Evolutionary conservation across 2,888 invertebrate genomes (phyloP), one percentile per base, ranked within the genome.

Genomic region (Phlogophora meticulosa): DNA sequence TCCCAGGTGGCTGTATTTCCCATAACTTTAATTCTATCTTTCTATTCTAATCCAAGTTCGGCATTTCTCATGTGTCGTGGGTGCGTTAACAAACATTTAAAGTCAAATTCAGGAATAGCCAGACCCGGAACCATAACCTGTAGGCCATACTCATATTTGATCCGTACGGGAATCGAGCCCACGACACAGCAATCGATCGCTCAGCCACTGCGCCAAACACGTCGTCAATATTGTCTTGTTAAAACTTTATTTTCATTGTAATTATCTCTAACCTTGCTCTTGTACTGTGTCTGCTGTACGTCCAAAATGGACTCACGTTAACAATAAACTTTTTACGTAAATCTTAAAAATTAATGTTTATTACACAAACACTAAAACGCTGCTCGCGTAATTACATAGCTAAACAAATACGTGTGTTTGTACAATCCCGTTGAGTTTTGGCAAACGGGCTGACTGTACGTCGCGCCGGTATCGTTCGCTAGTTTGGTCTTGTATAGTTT

Each of bases 361-460:
- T 38, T 49, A 68, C 45, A 76, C 62, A 74, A 72, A 67, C 72
- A 72, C 51, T 76, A 76, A 70, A 74, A 76, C 68, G 63, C 58
- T 70, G 69, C 73, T 75, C 68, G 58, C 55, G 67, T 78, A 72
- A 83, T 80, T 69, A 76, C 63, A 72, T 72, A 73, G 38, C 58
- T 60, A 77, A 81, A 63, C 51, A 81, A 85, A 84, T 78, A 76
- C 58, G 48, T 67, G 68, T 60, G 76, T 83, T 80, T 80, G 75
- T 70, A 81, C 70, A 77, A 80, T 72, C 76, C 49, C 59, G 66
- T 73, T 80, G 61, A 71, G 64, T 74, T 79, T 78, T 78, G 69
- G 58, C 60, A 78, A 72, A 73, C 61, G 60, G 34, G 60, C 68
- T 76, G 66, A 13, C 22, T 22, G 15, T 13, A 46, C 15, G 45